phyloP scores from a whole-genome alignment of 2,888 invertebrate species.

The Lasioglossum villosulum region DNA sequence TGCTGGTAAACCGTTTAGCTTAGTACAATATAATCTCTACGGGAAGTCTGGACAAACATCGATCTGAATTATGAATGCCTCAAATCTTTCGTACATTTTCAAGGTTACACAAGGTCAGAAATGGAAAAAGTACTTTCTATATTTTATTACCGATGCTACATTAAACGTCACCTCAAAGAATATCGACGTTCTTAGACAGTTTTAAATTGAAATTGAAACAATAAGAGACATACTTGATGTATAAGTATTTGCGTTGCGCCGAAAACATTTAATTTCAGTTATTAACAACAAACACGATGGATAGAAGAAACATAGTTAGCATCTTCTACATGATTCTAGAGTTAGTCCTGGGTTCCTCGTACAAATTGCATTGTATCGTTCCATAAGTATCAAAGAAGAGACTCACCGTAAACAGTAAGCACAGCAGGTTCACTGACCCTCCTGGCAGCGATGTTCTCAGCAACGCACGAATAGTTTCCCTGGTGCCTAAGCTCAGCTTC shows the following conservation, averaged over 20 bases:
- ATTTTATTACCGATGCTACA: too few relatives aligned
- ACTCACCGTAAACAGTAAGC: conserved; percentile 93
- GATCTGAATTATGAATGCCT: background rate
- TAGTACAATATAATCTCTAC: background rate
- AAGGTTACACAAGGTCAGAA: too few relatives aligned
- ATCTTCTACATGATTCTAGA: too few relatives aligned
- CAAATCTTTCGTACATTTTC: background rate
- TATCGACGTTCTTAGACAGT: background rate
- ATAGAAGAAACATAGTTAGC: too few relatives aligned
- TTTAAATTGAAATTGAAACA: too few relatives aligned
- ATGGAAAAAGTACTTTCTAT: too few relatives aligned
- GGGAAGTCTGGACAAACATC: background rate
- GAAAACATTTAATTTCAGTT: too few relatives aligned
- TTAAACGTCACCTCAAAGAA: too few relatives aligned
- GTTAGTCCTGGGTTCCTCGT: too few relatives aligned
- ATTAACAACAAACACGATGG: too few relatives aligned
- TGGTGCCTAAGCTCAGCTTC: conserved; percentile 91
- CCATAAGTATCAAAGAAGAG: background rate
- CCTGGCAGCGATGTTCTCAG: conserved; percentile 94
- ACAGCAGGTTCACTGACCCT: conserved; percentile 93
- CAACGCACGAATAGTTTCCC: conserved; percentile 97
- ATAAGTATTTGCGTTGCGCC: too few relatives aligned
- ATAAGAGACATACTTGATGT: too few relatives aligned
- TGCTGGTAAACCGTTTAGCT: background rate
- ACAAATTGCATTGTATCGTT: background rate